These are phyloP conservation scores for Petrophora chlorosata DNA, from an alignment of 2,888 invertebrate genomes.

Conservation along the genomic window DNA sequence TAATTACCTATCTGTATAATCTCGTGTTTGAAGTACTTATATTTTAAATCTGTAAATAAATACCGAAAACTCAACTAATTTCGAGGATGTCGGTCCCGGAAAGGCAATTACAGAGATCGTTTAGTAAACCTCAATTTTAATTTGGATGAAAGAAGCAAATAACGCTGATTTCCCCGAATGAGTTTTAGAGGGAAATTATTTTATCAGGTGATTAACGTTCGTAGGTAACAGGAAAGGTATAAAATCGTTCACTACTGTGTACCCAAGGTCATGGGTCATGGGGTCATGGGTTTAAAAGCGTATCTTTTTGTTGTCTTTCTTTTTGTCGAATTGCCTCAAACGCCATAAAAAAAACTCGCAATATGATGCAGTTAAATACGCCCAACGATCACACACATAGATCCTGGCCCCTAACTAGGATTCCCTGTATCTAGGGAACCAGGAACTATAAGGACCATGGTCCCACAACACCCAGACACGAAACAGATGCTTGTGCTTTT, in stretches of 20 bases:
- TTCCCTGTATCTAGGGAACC: too few relatives aligned
- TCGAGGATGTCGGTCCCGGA: neutral
- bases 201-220: slow-evolving; percentile 18
- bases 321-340: too few relatives aligned
- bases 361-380: too few relatives aligned
- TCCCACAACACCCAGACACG: too few relatives aligned
- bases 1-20: neutral
- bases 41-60: neutral
- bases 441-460: too few relatives aligned
- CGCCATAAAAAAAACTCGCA: too few relatives aligned
- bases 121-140: slow-evolving; percentile 33
- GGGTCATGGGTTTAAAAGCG: too few relatives aligned
- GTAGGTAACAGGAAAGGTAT: neutral
- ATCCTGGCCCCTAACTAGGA: too few relatives aligned
- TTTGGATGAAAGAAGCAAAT: slow-evolving; percentile 38
- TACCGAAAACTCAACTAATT: neutral
- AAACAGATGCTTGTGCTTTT: too few relatives aligned
- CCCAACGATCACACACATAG: too few relatives aligned
- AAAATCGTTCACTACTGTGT: neutral
- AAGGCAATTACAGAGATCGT: slow-evolving; percentile 18
- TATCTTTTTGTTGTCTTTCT: too few relatives aligned
- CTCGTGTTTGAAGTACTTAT: neutral
- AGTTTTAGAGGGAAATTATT: slow-evolving; percentile 26
- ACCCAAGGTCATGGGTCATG: too few relatives aligned
- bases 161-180: slow-evolving; percentile 26